phyloP scores from a whole-genome alignment of 2,888 invertebrate genomes.

The Adela reaumurella region DNA sequence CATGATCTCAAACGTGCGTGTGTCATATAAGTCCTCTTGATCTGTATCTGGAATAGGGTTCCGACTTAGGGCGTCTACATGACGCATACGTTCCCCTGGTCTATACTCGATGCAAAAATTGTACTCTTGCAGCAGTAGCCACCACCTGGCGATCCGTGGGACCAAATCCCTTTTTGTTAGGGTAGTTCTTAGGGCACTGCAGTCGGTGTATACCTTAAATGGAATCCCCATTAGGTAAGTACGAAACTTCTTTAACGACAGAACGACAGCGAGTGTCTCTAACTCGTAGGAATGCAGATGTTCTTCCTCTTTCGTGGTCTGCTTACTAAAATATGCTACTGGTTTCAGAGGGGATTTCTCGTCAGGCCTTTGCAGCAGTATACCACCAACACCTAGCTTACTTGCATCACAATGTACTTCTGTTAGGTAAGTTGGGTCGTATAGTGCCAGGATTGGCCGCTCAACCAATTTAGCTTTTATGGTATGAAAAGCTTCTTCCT shows the following conservation, averaged over 20 bases:
- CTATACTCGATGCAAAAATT: constrained; percentile 17
- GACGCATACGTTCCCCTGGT: constrained; percentile 17
- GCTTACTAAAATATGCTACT: constrained; percentile 14
- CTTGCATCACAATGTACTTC: constrained; percentile 13
- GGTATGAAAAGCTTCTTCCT: not conserved
- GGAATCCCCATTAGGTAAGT: constrained; percentile 15
- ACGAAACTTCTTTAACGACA: constrained; percentile 16
- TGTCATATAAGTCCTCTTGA: not conserved
- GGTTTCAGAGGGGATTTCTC: constrained; percentile 13
- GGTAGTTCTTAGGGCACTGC: constrained; percentile 16
- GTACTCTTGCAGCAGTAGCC: constrained; percentile 18
- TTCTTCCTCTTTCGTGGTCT: constrained; percentile 17
- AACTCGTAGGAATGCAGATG: constrained; percentile 22
- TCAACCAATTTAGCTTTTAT: not conserved
- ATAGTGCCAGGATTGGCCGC: constrained; percentile 17
- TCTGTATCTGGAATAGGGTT: constrained; percentile 8
- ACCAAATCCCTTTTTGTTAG: constrained; percentile 17
- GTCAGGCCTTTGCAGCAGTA: constrained; percentile 14
- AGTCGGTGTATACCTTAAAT: constrained; percentile 16
- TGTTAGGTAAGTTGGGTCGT: constrained; percentile 13
- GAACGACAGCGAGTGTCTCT: constrained; percentile 21
- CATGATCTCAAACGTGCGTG: too few relatives aligned
- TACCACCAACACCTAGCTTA: constrained; percentile 7
- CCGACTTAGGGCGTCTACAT: constrained; percentile 17
- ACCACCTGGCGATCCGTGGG: constrained; percentile 21